These are phyloP conservation scores for Hetaerina americana DNA, from an alignment of 1,140 invertebrate genomes.

Conservation along the genomic window DNA sequence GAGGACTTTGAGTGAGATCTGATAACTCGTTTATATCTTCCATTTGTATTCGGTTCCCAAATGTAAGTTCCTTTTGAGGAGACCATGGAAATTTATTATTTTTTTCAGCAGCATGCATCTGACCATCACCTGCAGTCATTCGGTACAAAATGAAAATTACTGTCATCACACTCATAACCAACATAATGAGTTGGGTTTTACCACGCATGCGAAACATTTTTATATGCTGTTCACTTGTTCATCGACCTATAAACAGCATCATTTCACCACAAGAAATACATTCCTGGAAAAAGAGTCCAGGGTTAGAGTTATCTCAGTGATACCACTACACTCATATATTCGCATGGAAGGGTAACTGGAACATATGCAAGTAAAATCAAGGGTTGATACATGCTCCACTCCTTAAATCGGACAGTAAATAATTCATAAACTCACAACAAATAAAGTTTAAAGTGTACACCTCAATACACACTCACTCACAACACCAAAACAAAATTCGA, in stretches of 20 bases:
- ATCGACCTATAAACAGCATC: not conserved
- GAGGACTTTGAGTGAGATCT: not conserved
- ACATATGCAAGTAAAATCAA: no score
- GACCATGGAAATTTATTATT: not conserved
- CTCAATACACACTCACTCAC: no score
- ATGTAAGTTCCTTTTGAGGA: not conserved
- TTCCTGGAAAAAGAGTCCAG: not conserved
- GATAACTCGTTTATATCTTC: not conserved
- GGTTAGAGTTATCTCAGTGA: no score
- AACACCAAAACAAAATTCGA: no score
- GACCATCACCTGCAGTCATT: not conserved
- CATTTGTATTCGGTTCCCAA: not conserved
- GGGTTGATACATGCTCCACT: no score
- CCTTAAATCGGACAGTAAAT: no score
- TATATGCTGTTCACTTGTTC: not conserved
- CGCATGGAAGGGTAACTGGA: no score
- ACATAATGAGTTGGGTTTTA: not conserved
- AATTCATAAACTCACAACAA: no score
- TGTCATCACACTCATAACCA: not conserved
- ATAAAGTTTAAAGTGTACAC: no score
- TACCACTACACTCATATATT: no score
- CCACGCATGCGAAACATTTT: not conserved
- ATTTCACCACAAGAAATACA: not conserved
- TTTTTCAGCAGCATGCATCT: not conserved
- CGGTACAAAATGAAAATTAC: not conserved